Evolutionary conservation across 2,797 vertebrate genomes (phyloP), one percentile per base, ranked within the genome.

Genomic region (Atherinosoma microstoma): DNA sequence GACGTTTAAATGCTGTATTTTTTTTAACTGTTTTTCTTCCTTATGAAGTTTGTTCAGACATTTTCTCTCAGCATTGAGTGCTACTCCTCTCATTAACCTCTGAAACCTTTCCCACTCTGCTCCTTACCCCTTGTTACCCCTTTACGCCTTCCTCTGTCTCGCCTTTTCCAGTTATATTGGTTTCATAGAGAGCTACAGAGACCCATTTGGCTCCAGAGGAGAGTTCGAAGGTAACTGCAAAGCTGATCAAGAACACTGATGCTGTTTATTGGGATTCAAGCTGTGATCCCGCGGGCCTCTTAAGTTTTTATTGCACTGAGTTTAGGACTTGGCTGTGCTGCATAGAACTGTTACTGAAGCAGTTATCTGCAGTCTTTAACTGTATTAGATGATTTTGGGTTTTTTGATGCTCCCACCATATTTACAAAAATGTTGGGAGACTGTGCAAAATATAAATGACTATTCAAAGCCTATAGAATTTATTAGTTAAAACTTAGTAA

Each of bases 141-240:
- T 40, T 45, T n/a, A 10, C 32, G n/a, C 27, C 24, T 54, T 35
- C 24, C 38, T 40, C 54, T 2, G 35, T 59, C 29, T 53, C 32
- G 59, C 53, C 32, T 53, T 36, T 45, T 78, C 54, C 70, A 98
- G 97, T 87, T 97, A 98, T 81, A 97, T 98, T 56, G 97, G 97
- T 16, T 98, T 98, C 86, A 97, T 98, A 27, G 97, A 98, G 90
- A 98, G 97, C 93, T 98, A 98, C 93, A 95, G 97, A 70, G 97
- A 98, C 80, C 97, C 97, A 0, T 98, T 96, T 71, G 97, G 97
- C 75, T 97, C 97, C 88, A 94, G 97, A 71, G 97, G 97, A 79
- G 97, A 98, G 87, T 98, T 98, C 94, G 97, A 98, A 96, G 97
- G 97, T 96, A 94, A 87, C 1, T 47, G 11, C 29, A 16, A 9